Conservation (phyloP, 2,797 vertebrate species). For the Myotis pilosus region DNA sequence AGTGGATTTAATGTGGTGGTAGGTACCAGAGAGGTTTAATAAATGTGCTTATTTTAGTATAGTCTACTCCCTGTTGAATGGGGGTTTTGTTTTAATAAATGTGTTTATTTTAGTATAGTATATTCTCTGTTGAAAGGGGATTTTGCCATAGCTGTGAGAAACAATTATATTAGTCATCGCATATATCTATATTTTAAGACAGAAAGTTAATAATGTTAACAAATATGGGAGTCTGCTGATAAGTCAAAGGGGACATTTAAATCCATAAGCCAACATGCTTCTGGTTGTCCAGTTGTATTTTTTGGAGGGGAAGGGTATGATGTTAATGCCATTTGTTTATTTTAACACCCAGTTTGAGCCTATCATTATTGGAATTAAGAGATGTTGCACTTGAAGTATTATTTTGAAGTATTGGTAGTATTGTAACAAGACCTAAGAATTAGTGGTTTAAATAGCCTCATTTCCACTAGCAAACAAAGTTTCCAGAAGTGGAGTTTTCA, state of each 20-base stretch:
- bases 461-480: slow-evolving; percentile 11
- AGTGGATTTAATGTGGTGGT: slow-evolving; percentile 29
- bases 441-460: slow-evolving; percentile 3
- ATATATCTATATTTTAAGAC: background rate
- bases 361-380: slow-evolving; percentile 48
- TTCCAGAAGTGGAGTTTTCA: background rate
- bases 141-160: slow-evolving; percentile 39
- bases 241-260: background rate
- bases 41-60: slow-evolving; percentile 24
- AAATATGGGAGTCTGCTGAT: slow-evolving; percentile 1
- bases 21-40: slow-evolving; percentile 28
- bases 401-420: slow-evolving; percentile 14
- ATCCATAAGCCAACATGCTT: background rate
- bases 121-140: background rate
- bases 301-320: slow-evolving; percentile 24
- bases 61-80: background rate
- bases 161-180: background rate
- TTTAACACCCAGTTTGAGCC: slow-evolving; percentile 35
- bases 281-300: slow-evolving; percentile 41
- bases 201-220: slow-evolving; percentile 5
- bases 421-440: slow-evolving; percentile 30
- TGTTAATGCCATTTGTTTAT: slow-evolving; percentile 52
- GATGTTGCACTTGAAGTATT: slow-evolving; percentile 22
- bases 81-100: background rate
- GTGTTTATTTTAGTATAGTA: slow-evolving; percentile 8